Evolutionary conservation across 2,113 vertebrate genomes (phyloP), one percentile per base, ranked within the genome.

Genomic region (Paralichthys olivaceus): DNA sequence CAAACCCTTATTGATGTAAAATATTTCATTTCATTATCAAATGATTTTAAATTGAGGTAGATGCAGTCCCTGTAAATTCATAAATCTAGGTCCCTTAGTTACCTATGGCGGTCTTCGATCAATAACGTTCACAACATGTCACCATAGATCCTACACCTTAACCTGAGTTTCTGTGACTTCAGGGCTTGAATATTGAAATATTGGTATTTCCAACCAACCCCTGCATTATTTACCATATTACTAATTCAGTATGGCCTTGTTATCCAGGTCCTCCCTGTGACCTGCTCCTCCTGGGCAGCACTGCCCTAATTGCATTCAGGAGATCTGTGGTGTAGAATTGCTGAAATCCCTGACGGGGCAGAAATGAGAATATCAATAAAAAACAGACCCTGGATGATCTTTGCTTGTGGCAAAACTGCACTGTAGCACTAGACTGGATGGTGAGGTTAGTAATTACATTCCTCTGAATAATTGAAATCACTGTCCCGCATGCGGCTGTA

Each of bases 361-460:
- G 83, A 87, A 93, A 94, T 87, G 86, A 88, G 82, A 92, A 90
- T 90, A 91, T 92, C 85, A 91, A 92, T 92, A 93, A 93, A 93
- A 13, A 87, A 87, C 83, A 88, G 74, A 87, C 84, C 86, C 80
- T 59, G 84, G 88, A 87, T 89, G 84, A 90, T 89, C 89, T 91
- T 91, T 89, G 90, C 91, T 92, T 65, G 85, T 92, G 89, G 92
- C 92, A 80, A 91, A 89, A 86, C 72, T 69, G 64, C 60, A 34
- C 69, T 15, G 75, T 77, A 63, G 76, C 72, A 69, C 64, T 53
- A 56, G 12, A 67, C 84, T 81, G 77, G 75, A 80, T 81, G 84
- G 75, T 45, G 75, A 75, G 80, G 79, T 75, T 77, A 86, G 83
- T 88, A 93, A 93, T 93, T 90, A 93, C 86, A 87, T 81, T 75